These are phyloP conservation scores for Caenorhabditis sp. DNA, from an alignment of 2,888 invertebrate genomes.

Conservation along the genomic window DNA sequence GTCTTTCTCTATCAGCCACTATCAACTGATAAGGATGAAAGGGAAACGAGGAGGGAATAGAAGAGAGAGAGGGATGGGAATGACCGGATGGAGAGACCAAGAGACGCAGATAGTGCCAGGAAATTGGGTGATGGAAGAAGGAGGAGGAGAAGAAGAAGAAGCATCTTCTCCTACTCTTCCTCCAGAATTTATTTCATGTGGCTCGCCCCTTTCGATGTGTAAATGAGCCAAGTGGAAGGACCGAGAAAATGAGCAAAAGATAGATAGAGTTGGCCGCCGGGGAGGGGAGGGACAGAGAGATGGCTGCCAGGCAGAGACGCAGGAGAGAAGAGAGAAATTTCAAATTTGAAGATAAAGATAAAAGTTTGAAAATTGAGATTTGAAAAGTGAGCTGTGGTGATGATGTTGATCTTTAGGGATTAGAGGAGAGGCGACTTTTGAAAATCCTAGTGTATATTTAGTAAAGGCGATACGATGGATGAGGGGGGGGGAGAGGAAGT, in stretches of 20 bases:
- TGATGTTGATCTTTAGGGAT: too few species aligned
- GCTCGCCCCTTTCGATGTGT: constrained; percentile 57
- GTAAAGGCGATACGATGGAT: too few species aligned
- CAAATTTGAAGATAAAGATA: background rate
- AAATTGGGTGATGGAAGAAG: constrained; percentile 22
- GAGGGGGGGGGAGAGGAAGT: too few species aligned
- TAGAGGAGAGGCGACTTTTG: too few species aligned
- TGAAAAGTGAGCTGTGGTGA: background rate
- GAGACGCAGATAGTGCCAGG: constrained; percentile 41
- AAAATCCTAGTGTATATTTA: too few species aligned
- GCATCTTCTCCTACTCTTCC: background rate
- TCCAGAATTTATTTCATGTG: constrained; percentile 62
- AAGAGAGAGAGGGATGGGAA: constrained; percentile 4
- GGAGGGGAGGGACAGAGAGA: background rate
- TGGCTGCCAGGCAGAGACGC: background rate
- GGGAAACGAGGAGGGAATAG: constrained; percentile 5
- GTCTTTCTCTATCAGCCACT: too few species aligned
- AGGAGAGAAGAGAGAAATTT: background rate
- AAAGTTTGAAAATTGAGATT: too few species aligned
- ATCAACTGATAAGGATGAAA: constrained; percentile 48
- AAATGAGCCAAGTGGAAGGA: constrained; percentile 55
- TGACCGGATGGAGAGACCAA: constrained; percentile 33
- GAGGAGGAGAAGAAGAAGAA: constrained; percentile 7
- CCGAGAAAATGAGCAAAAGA: constrained; percentile 11
- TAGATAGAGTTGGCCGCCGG: background rate